Conservation (phyloP, 2,113 vertebrate genomes). For the Gobius niger region DNA sequence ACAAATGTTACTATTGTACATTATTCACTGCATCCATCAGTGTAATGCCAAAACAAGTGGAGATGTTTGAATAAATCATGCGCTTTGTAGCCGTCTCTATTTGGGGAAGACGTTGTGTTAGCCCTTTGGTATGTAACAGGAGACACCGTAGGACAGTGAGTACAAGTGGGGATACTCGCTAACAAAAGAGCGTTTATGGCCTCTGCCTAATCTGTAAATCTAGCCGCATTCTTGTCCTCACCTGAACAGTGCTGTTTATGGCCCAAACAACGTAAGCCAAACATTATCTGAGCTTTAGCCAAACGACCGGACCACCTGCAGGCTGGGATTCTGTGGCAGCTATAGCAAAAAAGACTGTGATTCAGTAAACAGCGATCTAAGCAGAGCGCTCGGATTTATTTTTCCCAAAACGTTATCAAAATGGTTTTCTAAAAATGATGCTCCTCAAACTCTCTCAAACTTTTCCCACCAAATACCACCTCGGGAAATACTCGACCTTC, state of each 20-base stretch:
- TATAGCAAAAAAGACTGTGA: not conserved
- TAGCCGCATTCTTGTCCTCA: conserved; percentile 4
- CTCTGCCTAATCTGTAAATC: not conserved
- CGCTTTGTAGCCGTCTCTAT: not conserved
- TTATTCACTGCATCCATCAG: not conserved
- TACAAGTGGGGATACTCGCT: not conserved
- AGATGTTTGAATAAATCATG: not conserved
- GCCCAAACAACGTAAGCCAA: not conserved
- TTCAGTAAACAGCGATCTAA: not conserved
- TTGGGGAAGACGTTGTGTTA: not conserved
- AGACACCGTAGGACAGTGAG: not conserved
- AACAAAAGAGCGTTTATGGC: conserved; percentile 2
- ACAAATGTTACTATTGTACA: conserved; percentile 8
- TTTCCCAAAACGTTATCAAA: not conserved
- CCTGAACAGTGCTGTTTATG: not conserved
- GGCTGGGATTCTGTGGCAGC: not conserved
- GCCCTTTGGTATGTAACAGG: not conserved
- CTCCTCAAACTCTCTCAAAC: no score
- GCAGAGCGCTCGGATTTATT: not conserved
- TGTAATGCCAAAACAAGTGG: not conserved
- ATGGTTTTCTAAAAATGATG: no score
- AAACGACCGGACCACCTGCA: not conserved
- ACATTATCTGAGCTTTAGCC: not conserved
- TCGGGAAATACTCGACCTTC: no score
- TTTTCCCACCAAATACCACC: no score